phyloP scores from a whole-genome alignment of 2,888 invertebrate species.

The Tridacna crocea region DNA sequence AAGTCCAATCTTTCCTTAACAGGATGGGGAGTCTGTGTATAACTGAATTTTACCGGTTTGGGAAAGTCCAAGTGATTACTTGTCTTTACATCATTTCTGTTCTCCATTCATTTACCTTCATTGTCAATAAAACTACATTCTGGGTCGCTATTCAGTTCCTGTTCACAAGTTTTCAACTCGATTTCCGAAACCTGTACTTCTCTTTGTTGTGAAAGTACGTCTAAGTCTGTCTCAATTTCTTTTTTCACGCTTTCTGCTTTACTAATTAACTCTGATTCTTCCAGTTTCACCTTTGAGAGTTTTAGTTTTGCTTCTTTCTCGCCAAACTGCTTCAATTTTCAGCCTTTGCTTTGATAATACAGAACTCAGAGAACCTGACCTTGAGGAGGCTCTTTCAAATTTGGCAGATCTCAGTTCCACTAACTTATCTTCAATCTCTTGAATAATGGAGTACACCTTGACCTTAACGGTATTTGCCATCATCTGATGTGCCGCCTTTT shows the following conservation, averaged over 20 bases:
- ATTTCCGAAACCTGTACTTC: neutral
- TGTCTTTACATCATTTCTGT: no score
- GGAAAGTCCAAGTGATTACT: no score
- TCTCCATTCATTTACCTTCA: no score
- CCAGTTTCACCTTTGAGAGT: neutral
- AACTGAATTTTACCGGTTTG: neutral
- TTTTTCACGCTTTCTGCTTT: neutral
- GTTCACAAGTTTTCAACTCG: neutral
- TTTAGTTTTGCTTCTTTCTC: neutral
- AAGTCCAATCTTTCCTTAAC: neutral
- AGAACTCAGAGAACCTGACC: neutral
- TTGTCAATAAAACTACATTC: no score
- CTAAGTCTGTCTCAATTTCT: conserved; percentile 1
- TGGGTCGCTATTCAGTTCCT: no score
- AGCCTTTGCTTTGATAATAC: neutral
- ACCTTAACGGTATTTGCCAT: neutral
- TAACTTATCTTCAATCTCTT: neutral
- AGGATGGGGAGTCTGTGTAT: neutral
- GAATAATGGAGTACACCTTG: neutral
- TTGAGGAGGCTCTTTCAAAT: neutral
- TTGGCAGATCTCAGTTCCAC: neutral
- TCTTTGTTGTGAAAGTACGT: neutral
- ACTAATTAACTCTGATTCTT: neutral
- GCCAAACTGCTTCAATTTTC: neutral
- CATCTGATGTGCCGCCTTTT: neutral